Evolutionary conservation across 1,140 invertebrate species (phyloP), one percentile per base, ranked within the genome.

Genomic region (Neodiprion virginianus): DNA sequence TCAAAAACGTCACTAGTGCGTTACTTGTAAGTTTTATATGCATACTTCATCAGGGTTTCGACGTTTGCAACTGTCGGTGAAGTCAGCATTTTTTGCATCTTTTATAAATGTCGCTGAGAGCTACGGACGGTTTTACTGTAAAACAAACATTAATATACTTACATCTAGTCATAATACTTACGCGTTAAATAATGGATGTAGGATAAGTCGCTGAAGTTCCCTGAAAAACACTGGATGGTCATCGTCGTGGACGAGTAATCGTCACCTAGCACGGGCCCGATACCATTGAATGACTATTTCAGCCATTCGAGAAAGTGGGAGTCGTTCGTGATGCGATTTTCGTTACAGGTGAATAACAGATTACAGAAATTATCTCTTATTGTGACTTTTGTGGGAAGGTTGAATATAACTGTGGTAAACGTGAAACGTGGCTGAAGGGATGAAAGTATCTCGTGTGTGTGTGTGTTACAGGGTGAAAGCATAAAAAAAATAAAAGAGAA

Each of bases 151-250:
- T 10, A 23, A 69, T 23, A 69, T 69, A 69, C 11, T 23, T 69
- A 69, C 40, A 23, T 69, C 17, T 69, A 14, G 17, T 14, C 11
- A 23, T 69, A 78, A 77, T 84, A 88, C 87, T 88, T 88, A 88
- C 87, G 88, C 86, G 87, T 87, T 85, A 88, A 85, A 82, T 88
- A 88, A 72, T 85, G 87, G 86, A 89, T 89, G 87, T 87, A 89
- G 80, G 82, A 79, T 74, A 85, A 80, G 76, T 88, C 87, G 84
- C 85, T 87, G 86, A 87, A 88, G 84, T 88, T 89, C 77, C 87
- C 88, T 89, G 88, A 85, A 88, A 89, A 85, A 85, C 82, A 75
- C 75, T 83, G 75, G 81, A 83, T 87, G 81, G 83, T 89, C 81
- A 82, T 61, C 11, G n/a, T 61, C 11, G 53, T 61, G 5, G 28